Evolutionary conservation across 2,113 vertebrate species (phyloP).

Genomic region (Dipodomys merriami): DNA sequence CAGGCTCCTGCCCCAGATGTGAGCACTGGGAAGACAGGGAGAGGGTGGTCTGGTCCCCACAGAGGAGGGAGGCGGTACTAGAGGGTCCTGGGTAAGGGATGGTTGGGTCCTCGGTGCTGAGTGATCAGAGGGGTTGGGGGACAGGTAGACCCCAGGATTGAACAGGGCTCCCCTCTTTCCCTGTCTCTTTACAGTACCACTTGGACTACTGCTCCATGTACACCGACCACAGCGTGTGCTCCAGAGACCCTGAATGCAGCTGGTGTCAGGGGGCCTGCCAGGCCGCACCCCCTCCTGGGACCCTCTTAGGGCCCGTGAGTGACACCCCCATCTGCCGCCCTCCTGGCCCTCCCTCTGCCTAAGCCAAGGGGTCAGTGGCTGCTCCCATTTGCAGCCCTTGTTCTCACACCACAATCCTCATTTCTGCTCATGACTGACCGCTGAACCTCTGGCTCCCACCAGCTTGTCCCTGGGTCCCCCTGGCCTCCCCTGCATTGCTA

Average conservation of each 20-base stretch:
- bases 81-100: neutral
- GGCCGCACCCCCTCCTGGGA: conserved; percentile 89
- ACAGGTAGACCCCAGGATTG: neutral
- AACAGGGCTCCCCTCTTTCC: neutral
- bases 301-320: conserved; percentile 76
- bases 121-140: neutral
- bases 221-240: conserved; percentile 90
- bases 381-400: neutral
- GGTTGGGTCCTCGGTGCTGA: neutral
- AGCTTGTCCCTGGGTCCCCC: neutral
- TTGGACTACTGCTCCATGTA: conserved; percentile 92
- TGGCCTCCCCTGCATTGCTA: neutral
- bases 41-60: neutral
- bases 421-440: neutral
- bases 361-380: neutral
- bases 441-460: neutral
- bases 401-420: neutral
- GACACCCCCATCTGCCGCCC: neutral
- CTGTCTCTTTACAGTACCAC: conserved; percentile 81
- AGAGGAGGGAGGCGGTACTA: neutral
- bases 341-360: neutral
- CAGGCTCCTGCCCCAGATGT: conserved; percentile 87
- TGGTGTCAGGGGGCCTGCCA: conserved; percentile 94
- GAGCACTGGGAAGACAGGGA: conserved; percentile 56
- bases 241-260: conserved; percentile 93